Percentiles rank a stretch among this genome's conserved stretches.
phyloP scores from a whole-genome alignment of 2,888 invertebrate genomes.

The Diarsia dahlii region DNA sequence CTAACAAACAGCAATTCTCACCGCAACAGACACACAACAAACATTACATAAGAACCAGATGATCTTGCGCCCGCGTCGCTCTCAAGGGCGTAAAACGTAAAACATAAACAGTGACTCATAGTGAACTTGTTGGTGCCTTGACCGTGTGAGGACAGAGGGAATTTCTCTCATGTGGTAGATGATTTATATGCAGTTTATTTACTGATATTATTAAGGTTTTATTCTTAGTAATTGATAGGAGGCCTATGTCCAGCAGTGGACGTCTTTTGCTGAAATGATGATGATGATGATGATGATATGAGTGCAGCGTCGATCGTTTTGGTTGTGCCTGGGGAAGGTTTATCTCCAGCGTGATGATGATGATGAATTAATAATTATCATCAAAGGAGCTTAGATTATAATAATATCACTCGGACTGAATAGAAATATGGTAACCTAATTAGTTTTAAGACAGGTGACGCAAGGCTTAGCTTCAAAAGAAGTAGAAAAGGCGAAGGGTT shows the following conservation, averaged over 20 bases:
- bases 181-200: neutral
- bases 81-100: conserved; percentile 54
- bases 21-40: conserved; percentile 53
- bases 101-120: conserved; percentile 59
- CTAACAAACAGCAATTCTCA: conserved; percentile 31
- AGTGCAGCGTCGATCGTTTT: neutral
- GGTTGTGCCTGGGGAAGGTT: neutral
- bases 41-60: conserved; percentile 58
- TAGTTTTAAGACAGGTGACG: neutral
- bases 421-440: neutral
- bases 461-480: too few species aligned
- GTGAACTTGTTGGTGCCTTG: conserved; percentile 46
- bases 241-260: too few species aligned
- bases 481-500: too few species aligned
- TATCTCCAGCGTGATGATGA: neutral
- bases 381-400: neutral
- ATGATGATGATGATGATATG: too few species aligned
- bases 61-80: conserved; percentile 40
- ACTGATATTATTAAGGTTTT: neutral
- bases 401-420: neutral
- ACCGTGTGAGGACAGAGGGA: conserved; percentile 28
- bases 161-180: conserved; percentile 21
- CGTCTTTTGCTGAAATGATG: too few species aligned
- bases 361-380: neutral
- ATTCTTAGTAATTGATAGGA: neutral